A percentile compares a stretch with the other conserved stretches of the same genome.
These are phyloP conservation scores for Acanthosepion lycidas DNA, from an alignment of 2,888 invertebrate genomes.

Conservation along the genomic window DNA sequence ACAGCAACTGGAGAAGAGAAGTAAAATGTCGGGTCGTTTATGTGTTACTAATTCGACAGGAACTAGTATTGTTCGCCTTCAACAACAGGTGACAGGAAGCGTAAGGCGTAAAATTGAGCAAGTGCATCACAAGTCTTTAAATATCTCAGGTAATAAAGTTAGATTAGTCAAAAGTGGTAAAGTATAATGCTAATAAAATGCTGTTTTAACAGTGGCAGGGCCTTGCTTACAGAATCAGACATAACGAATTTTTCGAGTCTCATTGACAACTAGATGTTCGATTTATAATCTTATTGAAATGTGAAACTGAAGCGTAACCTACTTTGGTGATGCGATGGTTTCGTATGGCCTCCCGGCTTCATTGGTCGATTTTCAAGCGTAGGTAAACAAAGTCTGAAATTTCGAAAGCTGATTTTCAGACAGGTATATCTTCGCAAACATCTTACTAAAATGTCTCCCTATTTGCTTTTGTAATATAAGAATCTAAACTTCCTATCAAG, in stretches of 20 bases:
- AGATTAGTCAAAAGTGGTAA: background rate
- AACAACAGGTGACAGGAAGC: background rate
- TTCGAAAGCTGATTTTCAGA: too few species aligned
- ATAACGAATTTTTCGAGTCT: background rate
- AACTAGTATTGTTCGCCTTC: background rate
- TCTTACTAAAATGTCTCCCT: too few species aligned
- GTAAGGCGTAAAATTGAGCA: background rate
- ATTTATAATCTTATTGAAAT: background rate
- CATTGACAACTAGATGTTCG: background rate
- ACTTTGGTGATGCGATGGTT: too few species aligned
- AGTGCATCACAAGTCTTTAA: background rate
- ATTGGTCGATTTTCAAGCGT: too few species aligned
- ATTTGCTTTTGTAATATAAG: too few species aligned
- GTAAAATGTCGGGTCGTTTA: background rate
- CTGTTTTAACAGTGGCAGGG: background rate
- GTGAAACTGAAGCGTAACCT: too few species aligned
- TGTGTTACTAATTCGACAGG: background rate
- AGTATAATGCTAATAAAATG: background rate
- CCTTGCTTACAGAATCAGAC: background rate
- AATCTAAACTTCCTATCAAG: too few species aligned
- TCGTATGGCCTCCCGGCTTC: too few species aligned
- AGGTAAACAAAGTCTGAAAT: too few species aligned
- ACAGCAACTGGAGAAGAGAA: background rate
- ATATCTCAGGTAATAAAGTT: background rate
- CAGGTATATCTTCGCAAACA: too few species aligned